These are phyloP conservation scores for Hydrotaea diabolus DNA, from an alignment of 2,888 invertebrate species.

Conservation along the genomic window DNA sequence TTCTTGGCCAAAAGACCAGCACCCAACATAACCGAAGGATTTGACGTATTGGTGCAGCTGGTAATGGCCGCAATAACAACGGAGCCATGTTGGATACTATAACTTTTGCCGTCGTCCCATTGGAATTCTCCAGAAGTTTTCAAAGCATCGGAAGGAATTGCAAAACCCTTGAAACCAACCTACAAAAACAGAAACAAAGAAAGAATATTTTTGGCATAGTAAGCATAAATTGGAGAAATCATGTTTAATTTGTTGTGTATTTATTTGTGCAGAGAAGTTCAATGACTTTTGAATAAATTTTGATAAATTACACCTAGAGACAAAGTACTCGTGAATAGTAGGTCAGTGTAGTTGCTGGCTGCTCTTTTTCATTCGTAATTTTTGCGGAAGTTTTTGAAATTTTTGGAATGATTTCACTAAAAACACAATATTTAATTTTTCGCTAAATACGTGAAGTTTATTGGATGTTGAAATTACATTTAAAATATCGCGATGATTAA, in stretches of 20 bases:
- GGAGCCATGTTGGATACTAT: constrained; percentile 92
- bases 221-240: constrained; percentile 38
- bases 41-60: constrained; percentile 98
- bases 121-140: constrained; percentile 87
- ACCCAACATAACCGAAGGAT: constrained; percentile 98
- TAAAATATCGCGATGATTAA: no score
- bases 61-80: constrained; percentile 99
- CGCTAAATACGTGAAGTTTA: neutral
- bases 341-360: constrained; percentile 49
- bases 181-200: constrained; percentile 77
- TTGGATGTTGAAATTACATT: no score
- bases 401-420: neutral
- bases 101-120: constrained; percentile 89
- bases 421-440: neutral
- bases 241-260: no score
- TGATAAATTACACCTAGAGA: constrained; percentile 14
- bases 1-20: constrained; percentile 97
- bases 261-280: constrained; percentile 44
- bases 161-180: constrained; percentile 96
- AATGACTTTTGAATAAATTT: constrained; percentile 65
- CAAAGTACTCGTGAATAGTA: constrained; percentile 33
- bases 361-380: neutral
- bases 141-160: constrained; percentile 86
- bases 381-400: constrained; percentile 52
- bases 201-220: constrained; percentile 30